Base-by-base conservation (phyloP, 1,140 invertebrate genomes). In the Papilio polytes region DNA sequence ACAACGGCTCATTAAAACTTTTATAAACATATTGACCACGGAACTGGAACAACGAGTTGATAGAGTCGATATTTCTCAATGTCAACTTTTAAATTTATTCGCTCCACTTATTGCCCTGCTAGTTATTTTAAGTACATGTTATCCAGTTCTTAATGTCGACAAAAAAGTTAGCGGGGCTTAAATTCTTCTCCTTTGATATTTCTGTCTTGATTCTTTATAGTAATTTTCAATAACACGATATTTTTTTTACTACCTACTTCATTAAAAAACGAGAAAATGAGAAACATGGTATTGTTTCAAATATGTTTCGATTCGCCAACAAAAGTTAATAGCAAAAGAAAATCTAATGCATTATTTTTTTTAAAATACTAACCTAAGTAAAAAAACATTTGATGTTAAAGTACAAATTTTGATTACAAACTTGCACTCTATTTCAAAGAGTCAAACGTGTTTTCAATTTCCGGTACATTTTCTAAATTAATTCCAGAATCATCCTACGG, bases 41-140 rank as follows among this genome's bases (percentile, higher is more conserved):
- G 22, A 70, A 70, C 63, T 70, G 63, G 63, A 31, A 15, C 63
- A 70, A 7, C 63, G 26, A 70, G 63, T 70, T 70, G 20, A 70
- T 70, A 70, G 18, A 70, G 63, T 70, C 63, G 63, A 70, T 36
- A 15, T 70, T 70, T 15, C 63, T 70, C 63, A 70, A 36, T 70
- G 63, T 70, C 63, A 70, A 70, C 63, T 70, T 70, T 70, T 70
- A 70, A 70, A 31, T 70, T 70, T 70, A 70, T 70, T 70, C 63
- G 63, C 63, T 31, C 63, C 36, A 70, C 63, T 70, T 70, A 70
- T 31, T 70, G 26, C 12, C 63, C 13, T 63, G 4, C 22, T 31
- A 70, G 26, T 70, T 31, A 31, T 70, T 70, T 70, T 63, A 63
- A 26, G 22, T 26, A 70, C 63, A 59, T 31, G 20, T 15, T 63